phyloP scores from a whole-genome alignment of 2,113 vertebrate genomes.

The Nannobrachium achirus region DNA sequence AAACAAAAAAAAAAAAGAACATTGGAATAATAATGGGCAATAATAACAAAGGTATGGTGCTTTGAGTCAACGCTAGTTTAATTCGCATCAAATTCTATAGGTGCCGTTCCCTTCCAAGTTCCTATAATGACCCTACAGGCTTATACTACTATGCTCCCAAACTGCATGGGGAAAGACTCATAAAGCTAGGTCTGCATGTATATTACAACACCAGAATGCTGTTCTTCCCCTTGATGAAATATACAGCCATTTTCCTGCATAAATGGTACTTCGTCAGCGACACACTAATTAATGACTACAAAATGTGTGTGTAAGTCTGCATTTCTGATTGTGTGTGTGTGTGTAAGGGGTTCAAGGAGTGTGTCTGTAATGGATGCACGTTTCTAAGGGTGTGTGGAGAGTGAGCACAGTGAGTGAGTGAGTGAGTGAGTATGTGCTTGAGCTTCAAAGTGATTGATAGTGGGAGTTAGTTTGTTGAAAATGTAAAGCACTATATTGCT shows the following conservation, averaged over 20 bases:
- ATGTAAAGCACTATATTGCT: too few relatives aligned
- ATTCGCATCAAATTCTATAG: conserved; percentile 19
- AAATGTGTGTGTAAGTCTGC: not conserved
- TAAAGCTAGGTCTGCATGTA: conserved; percentile 31
- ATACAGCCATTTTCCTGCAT: not conserved
- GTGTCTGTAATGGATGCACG: too few relatives aligned
- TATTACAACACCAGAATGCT: conserved; percentile 13
- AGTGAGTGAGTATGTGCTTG: too few relatives aligned
- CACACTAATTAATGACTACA: conserved; percentile 10
- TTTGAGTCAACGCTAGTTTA: conserved; percentile 9
- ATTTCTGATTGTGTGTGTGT: not conserved
- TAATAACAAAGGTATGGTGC: conserved; percentile 1
- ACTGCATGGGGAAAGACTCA: conserved; percentile 13
- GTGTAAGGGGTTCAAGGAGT: not conserved
- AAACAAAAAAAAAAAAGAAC: not conserved
- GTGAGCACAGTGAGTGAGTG: too few relatives aligned
- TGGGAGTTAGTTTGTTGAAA: too few relatives aligned
- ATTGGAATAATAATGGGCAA: not conserved
- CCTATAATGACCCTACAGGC: not conserved
- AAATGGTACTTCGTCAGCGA: conserved; percentile 15
- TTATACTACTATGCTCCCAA: too few relatives aligned
- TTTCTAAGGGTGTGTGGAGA: too few relatives aligned
- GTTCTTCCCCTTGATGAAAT: conserved; percentile 8
- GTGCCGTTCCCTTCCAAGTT: conserved; percentile 4
- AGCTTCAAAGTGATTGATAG: too few relatives aligned